Evolutionary conservation across 2,888 invertebrate genomes (phyloP).

Genomic region (Cetonia aurata): DNA sequence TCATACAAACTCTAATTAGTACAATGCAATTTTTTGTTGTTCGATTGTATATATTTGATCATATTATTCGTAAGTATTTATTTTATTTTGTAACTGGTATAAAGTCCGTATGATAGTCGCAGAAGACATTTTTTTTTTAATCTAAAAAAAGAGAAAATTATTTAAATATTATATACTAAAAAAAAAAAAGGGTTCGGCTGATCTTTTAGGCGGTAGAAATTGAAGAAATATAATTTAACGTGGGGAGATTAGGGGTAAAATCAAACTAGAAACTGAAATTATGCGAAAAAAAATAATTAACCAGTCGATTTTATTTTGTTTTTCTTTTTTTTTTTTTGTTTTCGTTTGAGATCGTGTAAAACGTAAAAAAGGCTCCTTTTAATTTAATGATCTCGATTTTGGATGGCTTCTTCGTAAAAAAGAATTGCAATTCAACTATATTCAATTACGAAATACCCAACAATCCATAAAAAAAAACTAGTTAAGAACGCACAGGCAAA

Average conservation of each 20-base stretch:
- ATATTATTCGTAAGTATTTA: constrained; percentile 10
- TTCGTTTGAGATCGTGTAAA: constrained; percentile 37
- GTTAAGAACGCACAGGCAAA: constrained; percentile 9
- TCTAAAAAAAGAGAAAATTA: constrained; percentile 27
- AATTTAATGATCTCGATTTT: constrained; percentile 34
- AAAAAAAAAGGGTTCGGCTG: constrained; percentile 15
- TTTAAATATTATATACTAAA: constrained; percentile 21
- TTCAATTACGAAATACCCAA: constrained; percentile 9
- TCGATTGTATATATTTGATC: constrained; percentile 31
- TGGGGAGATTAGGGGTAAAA: constrained; percentile 5
- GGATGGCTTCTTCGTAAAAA: constrained; percentile 29
- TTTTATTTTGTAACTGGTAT: constrained; percentile 23
- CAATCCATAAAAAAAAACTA: constrained; percentile 23
- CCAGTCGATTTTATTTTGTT: constrained; percentile 23
- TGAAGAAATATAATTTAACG: not conserved
- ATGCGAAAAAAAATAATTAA: constrained; percentile 25
- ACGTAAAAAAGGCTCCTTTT: constrained; percentile 36
- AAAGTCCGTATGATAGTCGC: constrained; percentile 27
- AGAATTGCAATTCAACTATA: constrained; percentile 30
- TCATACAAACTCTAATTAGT: constrained; percentile 27
- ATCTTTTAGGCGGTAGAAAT: not conserved
- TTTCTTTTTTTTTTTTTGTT: constrained; percentile 5
- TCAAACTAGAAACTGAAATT: constrained; percentile 16
- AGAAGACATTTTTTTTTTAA: constrained; percentile 28
- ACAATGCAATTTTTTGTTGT: constrained; percentile 25